Percentiles rank a stretch among this genome's conserved stretches.
These are phyloP conservation scores for Anseranas semipalmata DNA, from an alignment of 2,113 vertebrate species.

Conservation along the genomic window DNA sequence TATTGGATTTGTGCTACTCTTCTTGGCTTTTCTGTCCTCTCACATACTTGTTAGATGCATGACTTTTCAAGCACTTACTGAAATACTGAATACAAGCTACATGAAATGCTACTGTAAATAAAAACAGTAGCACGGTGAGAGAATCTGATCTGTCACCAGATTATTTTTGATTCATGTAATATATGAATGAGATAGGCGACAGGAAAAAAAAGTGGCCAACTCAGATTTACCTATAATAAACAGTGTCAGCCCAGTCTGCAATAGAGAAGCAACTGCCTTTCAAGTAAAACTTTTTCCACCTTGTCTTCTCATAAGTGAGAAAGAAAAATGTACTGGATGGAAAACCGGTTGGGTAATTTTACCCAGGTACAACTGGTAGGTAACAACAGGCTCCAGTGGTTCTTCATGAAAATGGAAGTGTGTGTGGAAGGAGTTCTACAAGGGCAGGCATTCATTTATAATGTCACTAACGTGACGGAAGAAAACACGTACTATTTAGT, in stretches of 20 bases:
- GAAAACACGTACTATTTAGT: not conserved
- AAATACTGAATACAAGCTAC: not conserved
- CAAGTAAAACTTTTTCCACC: not conserved
- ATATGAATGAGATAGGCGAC: not conserved
- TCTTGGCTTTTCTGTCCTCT: not conserved
- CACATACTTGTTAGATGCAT: not conserved
- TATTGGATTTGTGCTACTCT: not conserved
- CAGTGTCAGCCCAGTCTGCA: not conserved
- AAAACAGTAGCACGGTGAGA: too few species aligned
- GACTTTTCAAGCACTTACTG: not conserved
- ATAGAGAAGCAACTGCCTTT: not conserved
- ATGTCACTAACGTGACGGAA: rapidly evolving
- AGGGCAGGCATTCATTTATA: not conserved
- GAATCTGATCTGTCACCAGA: not conserved
- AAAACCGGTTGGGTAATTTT: not conserved
- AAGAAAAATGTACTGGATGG: not conserved
- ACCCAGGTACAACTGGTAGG: not conserved
- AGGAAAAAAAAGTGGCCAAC: not conserved
- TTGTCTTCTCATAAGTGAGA: not conserved
- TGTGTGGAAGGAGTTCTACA: not conserved
- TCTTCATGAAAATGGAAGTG: rapidly evolving
- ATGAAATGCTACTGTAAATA: not conserved
- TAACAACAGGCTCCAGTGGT: not conserved
- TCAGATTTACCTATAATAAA: not conserved
- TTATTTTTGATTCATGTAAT: not conserved